Conservation (phyloP, 2,888 invertebrate species). For the Crepidodera aurea region DNA sequence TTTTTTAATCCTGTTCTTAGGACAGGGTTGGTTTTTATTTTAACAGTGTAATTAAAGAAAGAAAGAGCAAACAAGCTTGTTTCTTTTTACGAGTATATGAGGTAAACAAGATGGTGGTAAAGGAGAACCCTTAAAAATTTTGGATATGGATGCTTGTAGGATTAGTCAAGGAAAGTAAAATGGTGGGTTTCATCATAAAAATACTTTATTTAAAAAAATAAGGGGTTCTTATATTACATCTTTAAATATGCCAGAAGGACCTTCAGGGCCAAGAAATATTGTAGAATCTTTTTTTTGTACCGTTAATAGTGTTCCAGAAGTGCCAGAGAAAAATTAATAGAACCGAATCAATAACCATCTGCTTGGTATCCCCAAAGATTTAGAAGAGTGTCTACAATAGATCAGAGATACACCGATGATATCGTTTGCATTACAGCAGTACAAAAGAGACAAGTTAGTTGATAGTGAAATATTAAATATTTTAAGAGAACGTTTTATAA, state of each 20-base stretch:
- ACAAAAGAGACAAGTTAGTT: conserved; percentile 81
- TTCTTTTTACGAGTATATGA: too few relatives aligned
- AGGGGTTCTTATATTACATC: not conserved
- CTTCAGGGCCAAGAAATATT: not conserved
- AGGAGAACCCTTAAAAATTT: too few relatives aligned
- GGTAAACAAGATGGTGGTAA: too few relatives aligned
- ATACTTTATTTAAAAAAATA: not conserved
- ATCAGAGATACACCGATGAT: conserved; percentile 92
- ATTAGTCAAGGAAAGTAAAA: too few relatives aligned
- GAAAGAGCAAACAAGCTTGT: too few relatives aligned
- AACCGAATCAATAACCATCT: conserved; percentile 82
- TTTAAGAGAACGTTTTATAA: conserved; percentile 82
- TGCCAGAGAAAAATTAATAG: conserved; percentile 83
- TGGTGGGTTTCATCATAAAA: too few relatives aligned
- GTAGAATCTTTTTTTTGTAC: not conserved
- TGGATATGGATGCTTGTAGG: too few relatives aligned
- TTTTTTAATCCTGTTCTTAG: conserved; percentile 8
- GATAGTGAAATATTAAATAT: conserved; percentile 85
- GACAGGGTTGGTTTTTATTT: not conserved
- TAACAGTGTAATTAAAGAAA: too few relatives aligned
- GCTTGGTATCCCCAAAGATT: conserved; percentile 94
- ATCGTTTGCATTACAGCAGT: conserved; percentile 88
- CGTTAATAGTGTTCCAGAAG: conserved; percentile 66
- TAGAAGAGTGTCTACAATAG: conserved; percentile 93
- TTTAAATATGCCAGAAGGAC: not conserved